phyloP scores from a whole-genome alignment of 2,113 vertebrate species.

The Tursiops truncatus region DNA sequence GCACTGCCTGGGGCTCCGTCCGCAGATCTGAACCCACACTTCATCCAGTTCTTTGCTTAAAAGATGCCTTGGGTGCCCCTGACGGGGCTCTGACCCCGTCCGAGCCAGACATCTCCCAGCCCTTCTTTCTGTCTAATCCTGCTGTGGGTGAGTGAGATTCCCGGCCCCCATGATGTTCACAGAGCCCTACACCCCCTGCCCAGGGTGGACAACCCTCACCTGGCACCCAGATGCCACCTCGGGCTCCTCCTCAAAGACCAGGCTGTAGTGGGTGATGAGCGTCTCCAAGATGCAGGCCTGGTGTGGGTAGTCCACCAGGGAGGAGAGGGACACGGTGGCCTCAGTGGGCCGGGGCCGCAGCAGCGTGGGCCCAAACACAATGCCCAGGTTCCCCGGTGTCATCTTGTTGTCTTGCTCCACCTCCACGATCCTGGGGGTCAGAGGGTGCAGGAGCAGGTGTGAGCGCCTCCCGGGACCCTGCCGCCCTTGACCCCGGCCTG shows the following conservation, averaged over 20 bases:
- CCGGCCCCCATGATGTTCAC: accelerated
- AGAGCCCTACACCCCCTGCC: neutral
- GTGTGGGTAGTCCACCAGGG: constrained; percentile 96
- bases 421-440: constrained; percentile 89
- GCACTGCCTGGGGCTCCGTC: accelerated
- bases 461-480: accelerated
- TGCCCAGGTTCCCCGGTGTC: constrained; percentile 95
- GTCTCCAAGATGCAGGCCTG: constrained; percentile 95
- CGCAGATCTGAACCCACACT: neutral
- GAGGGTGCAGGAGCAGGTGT: accelerated
- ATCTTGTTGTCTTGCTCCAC: constrained; percentile 97
- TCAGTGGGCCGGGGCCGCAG: constrained; percentile 95
- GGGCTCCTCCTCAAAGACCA: constrained; percentile 83
- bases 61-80: too few species aligned
- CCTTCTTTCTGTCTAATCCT: neutral
- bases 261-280: constrained; percentile 91
- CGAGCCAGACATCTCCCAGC: neutral
- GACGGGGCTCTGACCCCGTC: too few species aligned
- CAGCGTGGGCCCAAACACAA: constrained; percentile 96
- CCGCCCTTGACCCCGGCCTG: accelerated
- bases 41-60: neutral
- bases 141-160: accelerated
- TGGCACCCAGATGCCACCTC: accelerated
- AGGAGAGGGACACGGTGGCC: constrained; percentile 95
- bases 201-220: neutral